phyloP scores from a whole-genome alignment of 2,888 invertebrate genomes.

The Melieria picta region DNA sequence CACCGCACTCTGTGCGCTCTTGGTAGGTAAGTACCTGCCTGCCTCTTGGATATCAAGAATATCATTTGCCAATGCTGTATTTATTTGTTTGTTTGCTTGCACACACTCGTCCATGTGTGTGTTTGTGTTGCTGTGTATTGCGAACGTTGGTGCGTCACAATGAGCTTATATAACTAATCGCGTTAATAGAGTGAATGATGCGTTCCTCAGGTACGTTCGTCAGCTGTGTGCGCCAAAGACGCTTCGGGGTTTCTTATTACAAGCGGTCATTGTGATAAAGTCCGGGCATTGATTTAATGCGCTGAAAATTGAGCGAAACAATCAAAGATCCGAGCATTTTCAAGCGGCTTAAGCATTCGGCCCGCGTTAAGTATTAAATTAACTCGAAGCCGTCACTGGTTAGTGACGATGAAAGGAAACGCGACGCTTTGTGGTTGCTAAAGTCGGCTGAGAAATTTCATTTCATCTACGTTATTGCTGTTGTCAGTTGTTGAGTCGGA shows the following conservation, averaged over 20 bases:
- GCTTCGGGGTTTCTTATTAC: conserved; percentile 28
- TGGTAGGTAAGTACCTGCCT: conserved; percentile 24
- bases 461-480: too few species aligned
- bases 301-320: too few species aligned
- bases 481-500: too few species aligned
- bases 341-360: too few species aligned
- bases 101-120: not conserved
- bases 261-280: conserved; percentile 38
- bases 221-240: conserved; percentile 28
- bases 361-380: too few species aligned
- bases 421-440: too few species aligned
- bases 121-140: conserved; percentile 34
- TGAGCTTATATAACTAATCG: conserved; percentile 51
- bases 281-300: too few species aligned
- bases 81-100: not conserved
- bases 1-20: too few species aligned
- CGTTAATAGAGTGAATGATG: conserved; percentile 59
- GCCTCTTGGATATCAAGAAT: conserved; percentile 21
- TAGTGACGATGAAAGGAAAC: too few species aligned
- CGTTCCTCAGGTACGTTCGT: conserved; percentile 51
- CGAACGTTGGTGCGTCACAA: conserved; percentile 29
- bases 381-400: too few species aligned
- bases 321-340: too few species aligned
- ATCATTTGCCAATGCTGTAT: conserved; percentile 16
- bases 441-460: too few species aligned